These are phyloP conservation scores for Pseudomyrmex pallidus DNA, from an alignment of 1,140 invertebrate genomes.

Conservation along the genomic window DNA sequence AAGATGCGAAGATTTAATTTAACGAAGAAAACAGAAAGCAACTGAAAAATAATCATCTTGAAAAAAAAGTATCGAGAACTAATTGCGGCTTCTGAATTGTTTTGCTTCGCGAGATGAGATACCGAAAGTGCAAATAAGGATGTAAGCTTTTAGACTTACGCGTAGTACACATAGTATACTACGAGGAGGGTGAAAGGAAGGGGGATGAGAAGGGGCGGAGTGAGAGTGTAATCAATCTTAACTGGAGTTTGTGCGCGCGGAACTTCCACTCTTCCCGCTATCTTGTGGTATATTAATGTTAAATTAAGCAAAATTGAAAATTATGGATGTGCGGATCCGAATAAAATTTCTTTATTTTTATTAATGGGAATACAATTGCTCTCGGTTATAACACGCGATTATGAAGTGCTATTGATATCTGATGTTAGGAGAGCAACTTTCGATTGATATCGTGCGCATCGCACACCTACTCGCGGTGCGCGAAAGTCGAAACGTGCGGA, in stretches of 20 bases:
- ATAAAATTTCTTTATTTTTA: constrained; percentile 20
- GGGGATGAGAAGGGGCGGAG: neutral
- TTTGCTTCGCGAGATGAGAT: constrained; percentile 37
- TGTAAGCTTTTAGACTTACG: constrained; percentile 49
- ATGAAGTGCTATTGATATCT: neutral
- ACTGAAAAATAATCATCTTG: too few relatives aligned
- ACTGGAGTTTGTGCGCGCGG: constrained; percentile 33
- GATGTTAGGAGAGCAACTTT: neutral
- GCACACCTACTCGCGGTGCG: neutral
- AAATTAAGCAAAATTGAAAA: constrained; percentile 41
- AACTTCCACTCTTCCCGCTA: constrained; percentile 39
- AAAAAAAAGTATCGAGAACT: neutral
- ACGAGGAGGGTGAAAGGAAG: too few relatives aligned
- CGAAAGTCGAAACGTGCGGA: constrained; percentile 19
- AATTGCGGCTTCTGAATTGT: constrained; percentile 33
- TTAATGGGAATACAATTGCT: neutral
- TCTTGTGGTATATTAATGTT: constrained; percentile 43
- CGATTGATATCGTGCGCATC: neutral
- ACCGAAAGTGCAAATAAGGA: constrained; percentile 43
- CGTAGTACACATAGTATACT: neutral
- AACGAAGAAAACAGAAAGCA: too few relatives aligned
- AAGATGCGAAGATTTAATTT: too few relatives aligned
- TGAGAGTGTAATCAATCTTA: constrained; percentile 49
- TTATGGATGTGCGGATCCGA: constrained; percentile 5
- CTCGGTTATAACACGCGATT: neutral